These are phyloP conservation scores for Trissonchulus sp. DNA, from an alignment of 2,888 invertebrate genomes.

Conservation along the genomic window DNA sequence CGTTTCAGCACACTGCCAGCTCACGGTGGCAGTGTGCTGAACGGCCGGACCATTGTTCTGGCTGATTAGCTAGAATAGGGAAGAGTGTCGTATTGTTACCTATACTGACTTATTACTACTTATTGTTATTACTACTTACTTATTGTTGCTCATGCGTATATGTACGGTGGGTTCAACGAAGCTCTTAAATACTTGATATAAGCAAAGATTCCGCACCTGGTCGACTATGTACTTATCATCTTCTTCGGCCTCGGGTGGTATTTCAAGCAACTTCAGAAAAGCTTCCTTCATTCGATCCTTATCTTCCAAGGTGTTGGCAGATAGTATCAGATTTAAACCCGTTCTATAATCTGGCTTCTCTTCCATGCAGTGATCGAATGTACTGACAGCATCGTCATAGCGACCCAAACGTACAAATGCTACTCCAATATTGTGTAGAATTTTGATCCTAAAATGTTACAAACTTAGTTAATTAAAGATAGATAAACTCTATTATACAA, in stretches of 20 bases:
- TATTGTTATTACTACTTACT: no score
- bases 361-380: slow-evolving; percentile 95
- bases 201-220: background rate
- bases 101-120: no score
- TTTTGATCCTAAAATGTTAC: slow-evolving; percentile 67
- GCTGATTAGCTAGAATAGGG: no score
- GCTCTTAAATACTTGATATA: no score
- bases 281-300: slow-evolving; percentile 85
- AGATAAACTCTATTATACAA: no score
- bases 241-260: slow-evolving; percentile 70
- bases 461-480: no score
- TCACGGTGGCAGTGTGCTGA: no score
- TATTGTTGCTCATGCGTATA: no score
- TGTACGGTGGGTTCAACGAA: no score
- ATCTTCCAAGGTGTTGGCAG: slow-evolving; percentile 64
- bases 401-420: slow-evolving; percentile 91
- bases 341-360: slow-evolving; percentile 77
- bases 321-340: slow-evolving; percentile 75
- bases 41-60: no score
- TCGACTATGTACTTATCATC: slow-evolving; percentile 64
- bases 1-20: no score
- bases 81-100: no score
- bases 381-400: slow-evolving; percentile 88
- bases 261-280: slow-evolving; percentile 79
- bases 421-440: slow-evolving; percentile 95